Conservation (phyloP, 1,140 invertebrate genomes). For the Drosophila kanapiae region DNA sequence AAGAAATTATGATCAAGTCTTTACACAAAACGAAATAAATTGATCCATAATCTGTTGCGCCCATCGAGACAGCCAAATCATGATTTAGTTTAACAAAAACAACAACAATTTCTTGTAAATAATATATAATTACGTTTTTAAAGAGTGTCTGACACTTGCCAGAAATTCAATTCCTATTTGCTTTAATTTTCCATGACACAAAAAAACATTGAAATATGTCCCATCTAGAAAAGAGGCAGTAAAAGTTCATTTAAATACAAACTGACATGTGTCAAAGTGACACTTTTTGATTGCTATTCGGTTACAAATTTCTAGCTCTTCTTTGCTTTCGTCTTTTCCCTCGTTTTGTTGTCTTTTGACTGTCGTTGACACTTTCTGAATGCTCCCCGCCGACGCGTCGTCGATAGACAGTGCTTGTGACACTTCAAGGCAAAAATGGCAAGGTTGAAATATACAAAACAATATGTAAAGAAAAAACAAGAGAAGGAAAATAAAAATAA, state of each 20-base stretch:
- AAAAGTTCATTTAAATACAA: slow-evolving; percentile 73
- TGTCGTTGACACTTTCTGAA: slow-evolving; percentile 66
- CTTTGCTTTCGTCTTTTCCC: slow-evolving; percentile 9
- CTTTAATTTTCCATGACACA: slow-evolving; percentile 12
- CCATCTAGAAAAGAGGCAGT: slow-evolving; percentile 49
- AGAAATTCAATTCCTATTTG: slow-evolving; percentile 25
- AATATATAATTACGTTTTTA: slow-evolving; percentile 3
- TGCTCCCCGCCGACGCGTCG: neutral
- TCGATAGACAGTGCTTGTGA: slow-evolving; percentile 42
- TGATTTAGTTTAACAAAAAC: too few relatives aligned
- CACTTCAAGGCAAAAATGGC: slow-evolving; percentile 69
- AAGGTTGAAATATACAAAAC: slow-evolving; percentile 55
- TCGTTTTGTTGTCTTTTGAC: slow-evolving; percentile 30
- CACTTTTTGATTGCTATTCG: slow-evolving; percentile 69
- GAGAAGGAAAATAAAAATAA: slow-evolving; percentile 53
- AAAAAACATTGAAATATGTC: slow-evolving; percentile 55
- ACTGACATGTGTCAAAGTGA: slow-evolving; percentile 75
- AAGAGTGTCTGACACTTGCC: slow-evolving; percentile 3
- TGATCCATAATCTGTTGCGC: slow-evolving; percentile 24
- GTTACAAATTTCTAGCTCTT: slow-evolving; percentile 60
- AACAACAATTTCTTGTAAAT: neutral
- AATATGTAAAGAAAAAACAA: slow-evolving; percentile 17
- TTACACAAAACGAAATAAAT: slow-evolving; percentile 8
- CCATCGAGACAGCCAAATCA: neutral
- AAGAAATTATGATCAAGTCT: slow-evolving; percentile 33